A percentile compares a stretch with the other conserved stretches of the same genome.
These are phyloP conservation scores for Steinernema feltiae DNA, from an alignment of 1,140 invertebrate species.

Conservation along the genomic window DNA sequence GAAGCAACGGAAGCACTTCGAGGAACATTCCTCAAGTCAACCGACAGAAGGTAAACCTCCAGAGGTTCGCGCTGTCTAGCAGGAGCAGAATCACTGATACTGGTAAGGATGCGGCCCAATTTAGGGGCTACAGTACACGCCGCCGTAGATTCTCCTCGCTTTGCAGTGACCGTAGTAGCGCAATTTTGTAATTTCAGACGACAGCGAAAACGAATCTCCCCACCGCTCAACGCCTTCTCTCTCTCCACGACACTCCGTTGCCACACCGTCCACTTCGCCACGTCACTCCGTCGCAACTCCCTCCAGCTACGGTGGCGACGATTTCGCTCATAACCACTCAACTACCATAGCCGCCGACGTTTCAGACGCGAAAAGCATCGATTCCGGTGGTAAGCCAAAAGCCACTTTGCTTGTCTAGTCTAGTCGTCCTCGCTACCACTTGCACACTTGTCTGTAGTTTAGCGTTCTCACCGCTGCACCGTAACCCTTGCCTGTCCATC, in stretches of 20 bases:
- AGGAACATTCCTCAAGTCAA: neutral
- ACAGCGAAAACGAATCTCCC: slow-evolving; percentile 51
- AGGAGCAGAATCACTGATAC: slow-evolving; percentile 43
- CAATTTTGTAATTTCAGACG: slow-evolving; percentile 24
- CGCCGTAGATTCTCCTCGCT: neutral
- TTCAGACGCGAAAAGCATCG: slow-evolving; percentile 45
- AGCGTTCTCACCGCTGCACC: no score
- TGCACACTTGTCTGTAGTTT: no score
- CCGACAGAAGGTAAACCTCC: slow-evolving; percentile 20
- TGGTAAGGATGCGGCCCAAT: slow-evolving; percentile 21
- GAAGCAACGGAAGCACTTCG: slow-evolving; percentile 22
- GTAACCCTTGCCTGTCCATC: neutral
- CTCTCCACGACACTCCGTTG: slow-evolving; percentile 53
- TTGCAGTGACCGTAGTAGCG: neutral
- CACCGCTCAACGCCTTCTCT: slow-evolving; percentile 48
- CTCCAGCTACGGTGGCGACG: slow-evolving; percentile 53
- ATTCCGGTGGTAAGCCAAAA: slow-evolving; percentile 51
- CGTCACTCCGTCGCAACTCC: slow-evolving; percentile 56
- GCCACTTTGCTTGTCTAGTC: neutral
- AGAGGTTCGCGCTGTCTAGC: slow-evolving; percentile 38
- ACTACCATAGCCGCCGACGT: slow-evolving; percentile 21
- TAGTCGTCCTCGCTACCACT: neutral
- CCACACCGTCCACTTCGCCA: slow-evolving; percentile 56
- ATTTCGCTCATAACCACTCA: slow-evolving; percentile 36
- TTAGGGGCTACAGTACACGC: no score